These are phyloP conservation scores for Rattus rattus DNA, from an alignment of 2,113 vertebrate genomes.

Conservation along the genomic window DNA sequence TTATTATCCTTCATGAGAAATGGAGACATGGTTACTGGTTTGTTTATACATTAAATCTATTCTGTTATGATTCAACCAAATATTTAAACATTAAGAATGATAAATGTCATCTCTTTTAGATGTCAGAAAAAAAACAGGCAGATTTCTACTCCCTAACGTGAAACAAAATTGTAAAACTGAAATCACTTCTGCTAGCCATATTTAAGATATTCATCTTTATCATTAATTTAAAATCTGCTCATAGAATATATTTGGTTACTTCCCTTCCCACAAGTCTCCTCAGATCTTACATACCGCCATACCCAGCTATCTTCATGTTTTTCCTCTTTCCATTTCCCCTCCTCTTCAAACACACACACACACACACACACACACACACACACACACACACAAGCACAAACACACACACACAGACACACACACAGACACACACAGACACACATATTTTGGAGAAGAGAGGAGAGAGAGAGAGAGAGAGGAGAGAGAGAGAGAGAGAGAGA, in stretches of 20 bases:
- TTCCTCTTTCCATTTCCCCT: background rate
- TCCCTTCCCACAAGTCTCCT: background rate
- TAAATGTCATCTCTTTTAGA: slow-evolving; percentile 59
- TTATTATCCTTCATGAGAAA: slow-evolving; percentile 49
- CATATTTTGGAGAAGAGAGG: too few species aligned
- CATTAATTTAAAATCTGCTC: background rate
- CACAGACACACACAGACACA: too few species aligned
- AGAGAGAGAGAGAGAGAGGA: too few species aligned
- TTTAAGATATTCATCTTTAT: background rate
- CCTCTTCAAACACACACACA: background rate
- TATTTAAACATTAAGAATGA: slow-evolving; percentile 77
- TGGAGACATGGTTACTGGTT: slow-evolving; percentile 19
- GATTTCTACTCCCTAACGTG: slow-evolving; percentile 38
- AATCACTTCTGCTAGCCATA: slow-evolving; percentile 51
- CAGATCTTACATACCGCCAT: background rate
- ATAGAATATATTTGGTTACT: background rate
- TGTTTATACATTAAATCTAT: slow-evolving; percentile 48
- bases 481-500: background rate
- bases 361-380: too few species aligned
- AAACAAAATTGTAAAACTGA: background rate
- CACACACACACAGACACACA: too few species aligned
- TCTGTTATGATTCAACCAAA: slow-evolving; percentile 62
- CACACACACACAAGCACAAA: too few species aligned
- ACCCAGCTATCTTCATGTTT: background rate
- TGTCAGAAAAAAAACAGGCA: slow-evolving; percentile 65